A percentile compares a stretch with the other conserved stretches of the same genome.
Evolutionary conservation across 2,113 vertebrate species (phyloP).

Genomic region (Cygnus buccinator): DNA sequence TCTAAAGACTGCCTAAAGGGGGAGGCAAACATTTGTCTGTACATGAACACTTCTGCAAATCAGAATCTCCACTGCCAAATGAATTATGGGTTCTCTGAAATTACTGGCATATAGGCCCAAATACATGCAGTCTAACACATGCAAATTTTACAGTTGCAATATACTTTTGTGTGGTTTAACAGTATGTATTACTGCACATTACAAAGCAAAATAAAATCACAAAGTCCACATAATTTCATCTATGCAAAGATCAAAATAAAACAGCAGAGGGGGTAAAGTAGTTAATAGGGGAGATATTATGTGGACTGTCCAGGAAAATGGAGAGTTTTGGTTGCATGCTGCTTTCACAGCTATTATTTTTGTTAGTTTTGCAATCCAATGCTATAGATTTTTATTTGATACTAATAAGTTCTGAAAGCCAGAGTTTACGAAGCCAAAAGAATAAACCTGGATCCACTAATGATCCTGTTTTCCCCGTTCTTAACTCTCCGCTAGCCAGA

Average conservation of each 20-base stretch:
- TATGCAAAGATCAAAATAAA: not conserved
- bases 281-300: not conserved
- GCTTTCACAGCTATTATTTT: conserved; percentile 25
- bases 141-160: not conserved
- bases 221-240: not conserved
- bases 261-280: not conserved
- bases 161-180: not conserved
- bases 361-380: conserved; percentile 39
- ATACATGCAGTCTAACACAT: not conserved
- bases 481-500: not conserved
- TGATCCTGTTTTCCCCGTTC: conserved; percentile 4
- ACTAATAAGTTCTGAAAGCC: conserved; percentile 37
- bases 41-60: not conserved
- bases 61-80: not conserved
- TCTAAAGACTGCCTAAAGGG: not conserved
- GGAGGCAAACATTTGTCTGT: not conserved
- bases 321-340: not conserved
- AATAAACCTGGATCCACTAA: conserved; percentile 48
- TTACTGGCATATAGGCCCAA: not conserved
- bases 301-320: not conserved
- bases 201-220: conserved; percentile 14
- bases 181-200: not conserved
- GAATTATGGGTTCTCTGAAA: not conserved
- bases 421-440: conserved; percentile 33
- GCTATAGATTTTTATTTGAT: conserved; percentile 49